These are phyloP conservation scores for Caenorhabditis zanzibari DNA, from an alignment of 2,888 invertebrate genomes.

Conservation along the genomic window DNA sequence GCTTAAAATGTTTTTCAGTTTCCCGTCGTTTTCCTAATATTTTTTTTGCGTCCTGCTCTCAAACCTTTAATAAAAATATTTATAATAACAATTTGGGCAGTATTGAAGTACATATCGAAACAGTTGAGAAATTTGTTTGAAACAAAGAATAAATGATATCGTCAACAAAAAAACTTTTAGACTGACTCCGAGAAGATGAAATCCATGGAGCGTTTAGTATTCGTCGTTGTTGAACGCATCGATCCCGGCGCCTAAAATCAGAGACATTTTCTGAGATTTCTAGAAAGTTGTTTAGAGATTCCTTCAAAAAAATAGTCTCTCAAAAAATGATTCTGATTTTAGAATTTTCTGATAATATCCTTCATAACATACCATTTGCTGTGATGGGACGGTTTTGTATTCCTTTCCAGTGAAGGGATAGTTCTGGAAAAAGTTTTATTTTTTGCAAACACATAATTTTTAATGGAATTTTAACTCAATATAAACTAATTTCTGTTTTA, in stretches of 20 bases:
- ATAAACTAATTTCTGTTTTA: neutral
- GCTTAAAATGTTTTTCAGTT: no score
- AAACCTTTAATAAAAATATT: no score
- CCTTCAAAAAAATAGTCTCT: no score
- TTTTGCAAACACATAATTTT: neutral
- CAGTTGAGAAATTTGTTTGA: neutral
- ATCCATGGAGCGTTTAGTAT: constrained; percentile 44
- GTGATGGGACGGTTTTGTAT: constrained; percentile 62
- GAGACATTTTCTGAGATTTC: neutral
- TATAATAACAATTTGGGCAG: neutral
- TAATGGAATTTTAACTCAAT: neutral
- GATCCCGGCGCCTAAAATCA: constrained; percentile 43
- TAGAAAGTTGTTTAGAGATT: no score
- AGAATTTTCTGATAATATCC: no score
- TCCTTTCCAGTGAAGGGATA: constrained; percentile 73
- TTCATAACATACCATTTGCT: constrained; percentile 21
- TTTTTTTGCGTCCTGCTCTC: no score
- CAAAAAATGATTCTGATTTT: no score
- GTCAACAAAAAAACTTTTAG: neutral
- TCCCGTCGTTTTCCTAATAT: no score
- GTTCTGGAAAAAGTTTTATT: constrained; percentile 57
- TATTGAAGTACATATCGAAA: neutral
- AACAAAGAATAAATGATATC: neutral
- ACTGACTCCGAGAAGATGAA: constrained; percentile 45
- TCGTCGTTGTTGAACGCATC: constrained; percentile 55